Evolutionary conservation across 2,797 vertebrate genomes (phyloP).

Genomic region (Numenius phaeopus): DNA sequence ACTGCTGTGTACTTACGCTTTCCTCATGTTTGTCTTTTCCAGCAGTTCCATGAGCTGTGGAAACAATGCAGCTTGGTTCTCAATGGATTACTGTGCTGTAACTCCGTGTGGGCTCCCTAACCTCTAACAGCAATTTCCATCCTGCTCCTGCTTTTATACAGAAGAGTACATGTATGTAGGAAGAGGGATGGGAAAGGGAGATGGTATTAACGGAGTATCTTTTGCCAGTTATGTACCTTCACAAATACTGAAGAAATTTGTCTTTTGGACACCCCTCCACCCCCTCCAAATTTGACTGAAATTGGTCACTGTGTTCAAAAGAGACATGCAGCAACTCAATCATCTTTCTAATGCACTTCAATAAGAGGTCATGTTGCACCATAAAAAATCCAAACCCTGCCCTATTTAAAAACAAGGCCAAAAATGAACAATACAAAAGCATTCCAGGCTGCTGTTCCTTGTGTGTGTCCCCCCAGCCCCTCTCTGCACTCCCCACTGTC

Average conservation of each 20-base stretch:
- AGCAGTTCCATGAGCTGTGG: neutral
- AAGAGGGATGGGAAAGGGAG: neutral
- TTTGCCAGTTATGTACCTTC: neutral
- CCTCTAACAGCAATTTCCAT: neutral
- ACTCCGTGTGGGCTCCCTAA: neutral
- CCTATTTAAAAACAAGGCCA: neutral
- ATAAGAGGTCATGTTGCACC: rapidly evolving
- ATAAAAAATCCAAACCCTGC: neutral
- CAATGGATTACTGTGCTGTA: neutral
- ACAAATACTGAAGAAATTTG: neutral
- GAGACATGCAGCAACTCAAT: neutral
- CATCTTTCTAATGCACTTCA: neutral
- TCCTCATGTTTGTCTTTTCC: neutral
- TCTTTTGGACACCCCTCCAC: neutral
- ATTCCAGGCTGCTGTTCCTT: neutral
- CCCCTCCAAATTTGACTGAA: neutral
- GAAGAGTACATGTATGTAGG: neutral
- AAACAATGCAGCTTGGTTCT: neutral
- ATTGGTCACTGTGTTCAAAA: neutral
- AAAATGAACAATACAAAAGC: neutral
- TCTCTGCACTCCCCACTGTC: neutral
- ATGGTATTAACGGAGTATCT: neutral
- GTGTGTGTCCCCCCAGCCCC: neutral
- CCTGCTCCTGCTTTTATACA: neutral
- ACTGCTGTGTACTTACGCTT: neutral